Evolutionary conservation across 1,140 invertebrate genomes (phyloP).

Genomic region (Pomacea maculata): DNA sequence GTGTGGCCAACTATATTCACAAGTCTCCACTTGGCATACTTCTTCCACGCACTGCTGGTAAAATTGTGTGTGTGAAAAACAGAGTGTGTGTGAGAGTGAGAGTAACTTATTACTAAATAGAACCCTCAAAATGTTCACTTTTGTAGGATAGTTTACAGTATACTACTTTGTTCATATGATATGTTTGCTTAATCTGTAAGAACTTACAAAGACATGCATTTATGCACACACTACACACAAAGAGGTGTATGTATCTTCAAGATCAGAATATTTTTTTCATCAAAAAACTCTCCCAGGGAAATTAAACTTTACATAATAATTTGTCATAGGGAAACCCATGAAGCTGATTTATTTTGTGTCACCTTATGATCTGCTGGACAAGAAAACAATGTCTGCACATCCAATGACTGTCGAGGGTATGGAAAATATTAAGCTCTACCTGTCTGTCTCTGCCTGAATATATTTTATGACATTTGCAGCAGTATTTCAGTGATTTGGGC

Average conservation of each 20-base stretch:
- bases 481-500: background rate
- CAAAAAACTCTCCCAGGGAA: too few relatives aligned
- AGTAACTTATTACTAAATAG: too few relatives aligned
- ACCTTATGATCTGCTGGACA: slow-evolving; percentile 90
- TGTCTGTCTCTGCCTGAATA: background rate
- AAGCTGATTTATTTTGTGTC: slow-evolving; percentile 93
- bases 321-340: slow-evolving; percentile 83
- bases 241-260: too few relatives aligned
- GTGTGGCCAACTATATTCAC: slow-evolving; percentile 86
- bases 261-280: too few relatives aligned
- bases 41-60: slow-evolving; percentile 68
- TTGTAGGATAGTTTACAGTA: too few relatives aligned
- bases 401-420: slow-evolving; percentile 77
- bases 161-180: too few relatives aligned
- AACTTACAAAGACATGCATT: too few relatives aligned
- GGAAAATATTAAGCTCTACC: slow-evolving; percentile 16
- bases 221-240: too few relatives aligned
- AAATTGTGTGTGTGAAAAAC: slow-evolving; percentile 16
- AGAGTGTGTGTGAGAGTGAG: too few relatives aligned
- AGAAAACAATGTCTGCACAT: slow-evolving; percentile 76
- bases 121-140: too few relatives aligned
- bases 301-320: too few relatives aligned
- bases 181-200: too few relatives aligned
- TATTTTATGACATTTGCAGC: background rate
- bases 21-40: slow-evolving; percentile 86